Conservation (phyloP, 1,140 invertebrate species). For the Listronotus bonariensis region DNA sequence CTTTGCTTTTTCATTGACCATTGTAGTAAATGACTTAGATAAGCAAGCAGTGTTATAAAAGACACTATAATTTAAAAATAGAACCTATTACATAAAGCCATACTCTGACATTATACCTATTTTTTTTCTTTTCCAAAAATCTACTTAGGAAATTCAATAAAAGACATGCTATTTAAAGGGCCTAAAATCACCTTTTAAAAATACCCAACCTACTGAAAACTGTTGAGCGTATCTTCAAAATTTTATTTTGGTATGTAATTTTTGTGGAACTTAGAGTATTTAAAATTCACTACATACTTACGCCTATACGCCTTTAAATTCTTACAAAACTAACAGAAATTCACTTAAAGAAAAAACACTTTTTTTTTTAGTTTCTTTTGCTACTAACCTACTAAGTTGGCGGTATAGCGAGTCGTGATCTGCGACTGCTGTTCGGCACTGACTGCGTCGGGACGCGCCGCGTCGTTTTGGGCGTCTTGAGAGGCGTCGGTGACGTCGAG, state of each 20-base stretch:
- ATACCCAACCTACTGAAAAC: too few relatives aligned
- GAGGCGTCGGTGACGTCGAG: conserved; percentile 40
- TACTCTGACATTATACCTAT: neutral
- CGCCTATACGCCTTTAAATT: neutral
- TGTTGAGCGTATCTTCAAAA: too few relatives aligned
- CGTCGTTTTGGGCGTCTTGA: conserved; percentile 35
- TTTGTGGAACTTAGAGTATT: too few relatives aligned
- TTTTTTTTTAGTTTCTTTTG: conserved; percentile 18
- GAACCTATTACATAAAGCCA: conserved; percentile 10
- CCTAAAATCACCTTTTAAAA: neutral
- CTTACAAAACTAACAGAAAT: conserved; percentile 5
- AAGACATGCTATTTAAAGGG: neutral
- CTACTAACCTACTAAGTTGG: conserved; percentile 51
- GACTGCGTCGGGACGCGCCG: conserved; percentile 43
- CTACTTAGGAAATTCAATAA: too few relatives aligned
- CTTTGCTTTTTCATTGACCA: neutral
- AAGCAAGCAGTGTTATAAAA: neutral
- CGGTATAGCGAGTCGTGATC: conserved; percentile 49
- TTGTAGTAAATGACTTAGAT: neutral
- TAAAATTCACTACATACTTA: conserved; percentile 21
- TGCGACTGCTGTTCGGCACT: conserved; percentile 51
- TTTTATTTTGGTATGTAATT: too few relatives aligned
- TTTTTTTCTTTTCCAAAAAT: too few relatives aligned
- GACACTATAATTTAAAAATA: conserved; percentile 3
- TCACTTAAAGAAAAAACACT: neutral